A percentile compares a stretch with the other conserved stretches of the same genome.
Conservation (phyloP, 2,888 invertebrate genomes). For the Mantis religiosa region DNA sequence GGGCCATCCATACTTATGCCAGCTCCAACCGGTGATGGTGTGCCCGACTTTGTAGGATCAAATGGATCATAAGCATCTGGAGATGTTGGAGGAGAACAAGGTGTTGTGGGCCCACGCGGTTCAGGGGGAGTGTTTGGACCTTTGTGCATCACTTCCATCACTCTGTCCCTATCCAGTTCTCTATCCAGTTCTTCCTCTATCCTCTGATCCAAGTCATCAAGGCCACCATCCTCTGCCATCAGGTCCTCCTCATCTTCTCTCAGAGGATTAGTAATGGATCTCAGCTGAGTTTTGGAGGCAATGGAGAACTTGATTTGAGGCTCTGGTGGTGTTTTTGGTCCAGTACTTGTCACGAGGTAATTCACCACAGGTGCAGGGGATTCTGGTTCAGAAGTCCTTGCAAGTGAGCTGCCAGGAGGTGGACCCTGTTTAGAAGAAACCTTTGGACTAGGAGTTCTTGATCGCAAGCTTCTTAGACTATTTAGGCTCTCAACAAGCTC, state of each 20-base stretch:
- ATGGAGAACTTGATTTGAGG: conserved; percentile 65
- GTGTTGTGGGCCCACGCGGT: conserved; percentile 43
- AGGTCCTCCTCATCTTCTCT: conserved; percentile 45
- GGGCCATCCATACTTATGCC: conserved; percentile 42
- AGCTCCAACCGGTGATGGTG: conserved; percentile 52
- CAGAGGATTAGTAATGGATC: conserved; percentile 57
- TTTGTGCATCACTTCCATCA: conserved; percentile 45
- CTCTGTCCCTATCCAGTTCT: conserved; percentile 34
- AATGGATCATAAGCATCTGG: conserved; percentile 88
- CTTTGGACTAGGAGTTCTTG: conserved; percentile 25
- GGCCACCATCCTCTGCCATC: conserved; percentile 33
- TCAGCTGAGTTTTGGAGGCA: conserved; percentile 48
- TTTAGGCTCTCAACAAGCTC: conserved; percentile 6
- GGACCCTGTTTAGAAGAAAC: conserved; percentile 23
- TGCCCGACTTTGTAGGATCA: conserved; percentile 81
- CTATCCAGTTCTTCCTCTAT: conserved; percentile 36
- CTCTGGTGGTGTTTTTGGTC: conserved; percentile 73
- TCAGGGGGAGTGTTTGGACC: conserved; percentile 71
- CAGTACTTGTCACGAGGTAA: conserved; percentile 46
- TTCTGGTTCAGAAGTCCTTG: conserved; percentile 34
- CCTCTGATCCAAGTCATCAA: conserved; percentile 35
- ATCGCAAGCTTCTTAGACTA: conserved; percentile 10
- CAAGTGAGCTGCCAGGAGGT: conserved; percentile 28
- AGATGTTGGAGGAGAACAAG: conserved; percentile 63
- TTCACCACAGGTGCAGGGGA: conserved; percentile 30